phyloP scores from a whole-genome alignment of 2,888 invertebrate species.

The Luffia ferchaultella region DNA sequence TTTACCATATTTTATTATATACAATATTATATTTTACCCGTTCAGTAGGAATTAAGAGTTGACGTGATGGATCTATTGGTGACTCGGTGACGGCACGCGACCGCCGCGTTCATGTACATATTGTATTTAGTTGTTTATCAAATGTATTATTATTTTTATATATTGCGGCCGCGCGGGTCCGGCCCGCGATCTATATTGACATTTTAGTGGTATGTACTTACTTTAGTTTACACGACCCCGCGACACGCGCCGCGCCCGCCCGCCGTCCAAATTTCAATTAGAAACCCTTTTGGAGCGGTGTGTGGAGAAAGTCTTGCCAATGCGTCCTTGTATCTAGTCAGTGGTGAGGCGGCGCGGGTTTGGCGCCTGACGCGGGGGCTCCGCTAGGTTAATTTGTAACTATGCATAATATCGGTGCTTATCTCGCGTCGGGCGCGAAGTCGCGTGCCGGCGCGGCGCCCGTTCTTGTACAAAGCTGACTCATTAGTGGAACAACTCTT shows the following conservation, averaged over 20 bases:
- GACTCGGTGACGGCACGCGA: conserved; percentile 6
- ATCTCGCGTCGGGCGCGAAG: neutral
- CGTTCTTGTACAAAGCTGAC: neutral
- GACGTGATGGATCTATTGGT: conserved; percentile 3
- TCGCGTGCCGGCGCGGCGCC: neutral
- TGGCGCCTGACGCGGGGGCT: neutral
- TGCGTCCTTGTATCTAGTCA: neutral
- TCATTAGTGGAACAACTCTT: conserved; percentile 16
- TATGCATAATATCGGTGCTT: neutral
- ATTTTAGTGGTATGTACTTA: neutral
- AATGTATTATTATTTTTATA: conserved; percentile 2
- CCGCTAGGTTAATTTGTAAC: neutral
- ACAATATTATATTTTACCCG: conserved; percentile 2
- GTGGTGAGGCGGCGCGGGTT: neutral
- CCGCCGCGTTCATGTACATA: neutral
- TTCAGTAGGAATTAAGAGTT: conserved; percentile 5
- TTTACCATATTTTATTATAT: neutral
- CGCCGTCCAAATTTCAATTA: conserved; percentile 3
- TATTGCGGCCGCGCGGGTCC: neutral
- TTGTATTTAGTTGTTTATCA: neutral
- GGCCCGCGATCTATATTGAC: neutral
- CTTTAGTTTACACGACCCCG: conserved; percentile 2
- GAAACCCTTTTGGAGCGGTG: neutral
- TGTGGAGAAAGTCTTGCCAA: neutral
- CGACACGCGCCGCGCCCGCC: conserved; percentile 6